Base-by-base conservation (phyloP, 30 jellyfish, hydroid and myxozoan species). In the Rhopilema esculentum region DNA sequence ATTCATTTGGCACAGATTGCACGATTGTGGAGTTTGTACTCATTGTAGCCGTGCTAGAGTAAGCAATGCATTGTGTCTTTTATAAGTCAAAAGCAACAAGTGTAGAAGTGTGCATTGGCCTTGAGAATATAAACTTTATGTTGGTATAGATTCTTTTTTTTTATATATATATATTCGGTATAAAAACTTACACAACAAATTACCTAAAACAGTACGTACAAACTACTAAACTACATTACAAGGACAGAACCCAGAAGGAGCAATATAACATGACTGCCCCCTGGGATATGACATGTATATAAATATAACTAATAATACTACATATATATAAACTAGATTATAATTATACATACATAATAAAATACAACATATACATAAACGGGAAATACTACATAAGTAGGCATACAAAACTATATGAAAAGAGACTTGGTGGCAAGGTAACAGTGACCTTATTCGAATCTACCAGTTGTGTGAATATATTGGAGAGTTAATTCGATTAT, bases 401-500 rank as follows among this genome's bases (percentile, higher is more conserved):
- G 57, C 57, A 40, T 40, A 40, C 57, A 40, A 40, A 40, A 40
- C 57, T 40, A 40, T 67, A 67, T 32, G 31, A 67, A 67, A 67
- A 67, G 31, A 32, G 78, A 67, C 78, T 67, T 67, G 20, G 49
- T 67, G 78, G 32, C 72, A 32, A 24, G 22, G 49, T 67, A 32
- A 26, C 78, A 32, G 31, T 67, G 29, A 67, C 31, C 49, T 26
- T 67, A 67, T 20, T 67, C 48, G 49, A 75, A 48, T 75, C 85
- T 66, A 49, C 72, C 85, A 52, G 85, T 33, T 52, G 50, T 75
- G 73, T 32, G 73, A 27, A 75, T 75, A 28, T 40, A 75, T 48
- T 75, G 40, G n/a, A 75, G 19, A 18, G 88, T 77, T 31, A 77
- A 21, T 75, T 51, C 78, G 32, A 77, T 49, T 52, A 80, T 80